Conservation (phyloP, 2,888 invertebrate genomes). For the Sarcophaga rosellei region DNA sequence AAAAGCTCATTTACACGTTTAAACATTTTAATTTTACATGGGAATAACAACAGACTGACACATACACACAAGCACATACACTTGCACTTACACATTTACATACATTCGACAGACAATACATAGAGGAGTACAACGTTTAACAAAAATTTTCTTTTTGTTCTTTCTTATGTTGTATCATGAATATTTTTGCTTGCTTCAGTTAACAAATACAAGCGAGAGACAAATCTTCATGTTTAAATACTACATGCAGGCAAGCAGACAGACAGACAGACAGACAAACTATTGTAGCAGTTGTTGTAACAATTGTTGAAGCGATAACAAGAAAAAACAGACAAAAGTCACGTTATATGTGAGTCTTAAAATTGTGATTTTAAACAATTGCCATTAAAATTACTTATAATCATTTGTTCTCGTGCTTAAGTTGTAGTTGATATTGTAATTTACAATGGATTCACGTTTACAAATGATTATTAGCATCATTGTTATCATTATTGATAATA, state of each 20-base stretch:
- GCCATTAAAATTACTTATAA: neutral
- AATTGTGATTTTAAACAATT: conserved; percentile 24
- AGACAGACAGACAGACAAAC: too few relatives aligned
- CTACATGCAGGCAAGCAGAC: too few relatives aligned
- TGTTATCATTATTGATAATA: neutral
- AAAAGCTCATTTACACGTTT: neutral
- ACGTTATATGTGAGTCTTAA: too few relatives aligned
- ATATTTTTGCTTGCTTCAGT: neutral
- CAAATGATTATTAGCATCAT: neutral
- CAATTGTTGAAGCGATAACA: too few relatives aligned
- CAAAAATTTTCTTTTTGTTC: too few relatives aligned
- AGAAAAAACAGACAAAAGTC: too few relatives aligned
- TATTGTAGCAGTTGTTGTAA: too few relatives aligned
- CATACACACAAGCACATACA: neutral
- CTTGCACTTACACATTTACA: neutral
- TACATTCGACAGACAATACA: neutral
- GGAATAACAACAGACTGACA: neutral
- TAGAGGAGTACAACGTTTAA: too few relatives aligned
- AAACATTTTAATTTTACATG: neutral
- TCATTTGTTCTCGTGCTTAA: too few relatives aligned
- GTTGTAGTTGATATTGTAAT: conserved; percentile 2
- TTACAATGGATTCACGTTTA: neutral
- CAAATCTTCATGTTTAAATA: too few relatives aligned
- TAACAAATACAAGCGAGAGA: neutral
- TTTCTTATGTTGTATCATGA: too few relatives aligned